phyloP scores from a whole-genome alignment of 2,113 vertebrate species.

The Toxotes chatareus region DNA sequence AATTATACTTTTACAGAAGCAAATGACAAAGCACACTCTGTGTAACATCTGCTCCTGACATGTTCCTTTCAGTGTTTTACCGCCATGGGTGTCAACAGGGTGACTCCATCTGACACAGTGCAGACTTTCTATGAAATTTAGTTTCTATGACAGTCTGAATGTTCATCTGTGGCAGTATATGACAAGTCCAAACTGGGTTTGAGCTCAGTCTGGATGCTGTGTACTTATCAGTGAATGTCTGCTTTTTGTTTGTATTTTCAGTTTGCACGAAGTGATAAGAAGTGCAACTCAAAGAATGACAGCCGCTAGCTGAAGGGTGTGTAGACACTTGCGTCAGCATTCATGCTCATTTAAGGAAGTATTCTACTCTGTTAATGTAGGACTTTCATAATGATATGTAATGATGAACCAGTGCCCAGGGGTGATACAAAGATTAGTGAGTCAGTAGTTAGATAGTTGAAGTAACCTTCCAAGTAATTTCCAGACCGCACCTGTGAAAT shows the following conservation, averaged over 20 bases:
- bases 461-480: not conserved
- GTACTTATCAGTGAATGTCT: conserved; percentile 3
- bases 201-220: not conserved
- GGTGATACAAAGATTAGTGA: conserved; percentile 29
- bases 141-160: not conserved
- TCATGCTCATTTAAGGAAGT: conserved; percentile 39
- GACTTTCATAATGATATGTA: not conserved
- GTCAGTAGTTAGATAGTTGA: not conserved
- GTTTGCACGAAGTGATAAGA: conserved; percentile 1
- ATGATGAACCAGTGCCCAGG: conserved; percentile 24
- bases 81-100: not conserved
- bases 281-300: conserved; percentile 4
- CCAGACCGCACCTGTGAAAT: not conserved
- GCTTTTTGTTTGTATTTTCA: not conserved
- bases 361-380: not conserved
- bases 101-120: not conserved
- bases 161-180: not conserved
- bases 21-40: not conserved
- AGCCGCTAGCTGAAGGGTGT: conserved; percentile 42
- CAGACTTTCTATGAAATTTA: not conserved
- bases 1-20: conserved; percentile 10
- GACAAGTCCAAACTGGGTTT: conserved; percentile 6
- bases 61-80: not conserved
- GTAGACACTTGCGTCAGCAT: conserved; percentile 51
- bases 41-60: not conserved